Evolutionary conservation across 2,113 vertebrate species (phyloP).

Genomic region (Butorides virescens): DNA sequence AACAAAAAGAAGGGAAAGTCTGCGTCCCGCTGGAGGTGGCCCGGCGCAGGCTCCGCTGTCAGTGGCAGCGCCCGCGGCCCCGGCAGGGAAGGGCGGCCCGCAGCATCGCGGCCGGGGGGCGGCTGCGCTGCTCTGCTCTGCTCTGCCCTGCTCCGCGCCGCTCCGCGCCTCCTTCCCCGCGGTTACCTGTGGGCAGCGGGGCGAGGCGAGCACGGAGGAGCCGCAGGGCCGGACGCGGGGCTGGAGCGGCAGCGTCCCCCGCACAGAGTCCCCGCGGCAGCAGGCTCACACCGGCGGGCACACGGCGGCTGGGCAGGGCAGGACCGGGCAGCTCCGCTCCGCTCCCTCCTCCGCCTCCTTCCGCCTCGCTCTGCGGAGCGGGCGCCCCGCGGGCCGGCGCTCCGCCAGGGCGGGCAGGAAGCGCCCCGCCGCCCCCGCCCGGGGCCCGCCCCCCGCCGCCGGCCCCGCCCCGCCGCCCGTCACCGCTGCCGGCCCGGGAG

Average conservation of each 20-base stretch:
- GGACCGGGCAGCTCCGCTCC: background rate
- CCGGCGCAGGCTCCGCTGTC: background rate
- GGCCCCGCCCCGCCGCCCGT: background rate
- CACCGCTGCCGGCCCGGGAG: background rate
- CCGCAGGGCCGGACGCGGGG: background rate
- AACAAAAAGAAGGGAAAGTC: background rate
- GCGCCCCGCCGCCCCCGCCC: background rate
- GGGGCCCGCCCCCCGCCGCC: background rate
- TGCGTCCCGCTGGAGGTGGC: background rate
- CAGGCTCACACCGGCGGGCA: background rate
- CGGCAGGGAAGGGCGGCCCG: background rate
- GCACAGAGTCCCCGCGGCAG: background rate
- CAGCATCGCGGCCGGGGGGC: background rate
- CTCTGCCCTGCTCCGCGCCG: background rate
- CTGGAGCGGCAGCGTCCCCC: background rate
- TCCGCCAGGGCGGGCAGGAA: background rate
- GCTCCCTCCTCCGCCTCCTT: background rate
- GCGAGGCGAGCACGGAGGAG: background rate
- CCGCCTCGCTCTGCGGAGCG: background rate
- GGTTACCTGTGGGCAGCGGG: constrained; percentile 10
- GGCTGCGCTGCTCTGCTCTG: background rate
- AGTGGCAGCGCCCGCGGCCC: background rate
- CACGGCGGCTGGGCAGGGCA: background rate
- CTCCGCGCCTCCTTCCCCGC: background rate
- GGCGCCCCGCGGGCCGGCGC: background rate